phyloP scores from a whole-genome alignment of 2,797 vertebrate species.

The Acanthurus tractus region DNA sequence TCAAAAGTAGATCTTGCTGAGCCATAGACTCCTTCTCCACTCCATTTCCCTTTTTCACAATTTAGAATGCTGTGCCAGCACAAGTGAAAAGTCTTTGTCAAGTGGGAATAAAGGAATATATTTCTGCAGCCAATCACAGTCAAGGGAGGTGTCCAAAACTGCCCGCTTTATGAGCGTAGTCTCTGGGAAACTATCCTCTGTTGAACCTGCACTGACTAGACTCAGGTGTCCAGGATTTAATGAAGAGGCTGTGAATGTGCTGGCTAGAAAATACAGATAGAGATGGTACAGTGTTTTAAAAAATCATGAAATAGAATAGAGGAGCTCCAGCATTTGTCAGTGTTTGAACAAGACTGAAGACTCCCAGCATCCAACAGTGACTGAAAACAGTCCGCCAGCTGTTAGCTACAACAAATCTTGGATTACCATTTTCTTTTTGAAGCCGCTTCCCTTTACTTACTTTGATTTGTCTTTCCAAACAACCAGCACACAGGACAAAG shows the following conservation, averaged over 20 bases:
- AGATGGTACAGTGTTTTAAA: background rate
- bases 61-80: slow-evolving; percentile 54
- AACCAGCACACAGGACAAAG: slow-evolving; percentile 47
- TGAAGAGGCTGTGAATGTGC: slow-evolving; percentile 28
- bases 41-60: slow-evolving; percentile 59
- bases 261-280: slow-evolving; percentile 8
- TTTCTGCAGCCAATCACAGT: slow-evolving; percentile 37
- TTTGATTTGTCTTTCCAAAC: slow-evolving; percentile 47
- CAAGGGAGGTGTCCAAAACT: slow-evolving; percentile 48
- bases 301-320: slow-evolving; percentile 1
- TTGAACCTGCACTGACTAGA: slow-evolving; percentile 37
- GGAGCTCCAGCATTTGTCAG: background rate
- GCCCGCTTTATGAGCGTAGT: slow-evolving; percentile 42
- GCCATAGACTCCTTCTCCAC: slow-evolving; percentile 53
- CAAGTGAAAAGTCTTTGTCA: slow-evolving; percentile 60
- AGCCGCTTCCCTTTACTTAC: slow-evolving; percentile 22
- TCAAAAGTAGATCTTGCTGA: slow-evolving; percentile 63
- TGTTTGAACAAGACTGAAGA: slow-evolving; percentile 10
- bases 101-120: slow-evolving; percentile 55
- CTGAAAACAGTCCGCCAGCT: slow-evolving; percentile 19
- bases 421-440: slow-evolving; percentile 27
- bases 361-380: slow-evolving; percentile 3
- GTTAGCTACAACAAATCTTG: slow-evolving; percentile 16
- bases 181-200: slow-evolving; percentile 42
- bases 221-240: slow-evolving; percentile 53